Conservation (phyloP, 2,888 invertebrate species). For the Ophion obscuratus region DNA sequence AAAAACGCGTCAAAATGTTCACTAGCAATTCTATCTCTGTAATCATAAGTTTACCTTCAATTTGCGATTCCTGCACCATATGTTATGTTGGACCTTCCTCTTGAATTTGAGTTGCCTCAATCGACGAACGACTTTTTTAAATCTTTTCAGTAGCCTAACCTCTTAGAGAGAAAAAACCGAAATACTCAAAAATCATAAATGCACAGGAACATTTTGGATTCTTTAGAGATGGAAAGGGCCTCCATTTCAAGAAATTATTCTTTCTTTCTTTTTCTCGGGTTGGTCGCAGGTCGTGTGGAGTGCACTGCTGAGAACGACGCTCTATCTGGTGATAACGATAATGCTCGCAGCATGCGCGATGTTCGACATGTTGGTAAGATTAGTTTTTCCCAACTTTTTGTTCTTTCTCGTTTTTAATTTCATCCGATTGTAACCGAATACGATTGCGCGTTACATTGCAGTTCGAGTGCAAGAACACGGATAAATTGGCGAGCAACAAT, state of each 20-base stretch:
- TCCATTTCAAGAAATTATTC: slow-evolving; percentile 2
- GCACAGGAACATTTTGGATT: not conserved
- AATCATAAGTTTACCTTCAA: too few species aligned
- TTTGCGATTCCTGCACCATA: too few species aligned
- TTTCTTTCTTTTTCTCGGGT: slow-evolving; percentile 12
- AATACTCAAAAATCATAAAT: not conserved
- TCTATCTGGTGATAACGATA: slow-evolving; percentile 89
- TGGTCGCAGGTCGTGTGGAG: slow-evolving; percentile 86
- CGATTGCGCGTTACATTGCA: slow-evolving; percentile 67
- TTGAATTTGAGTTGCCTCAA: too few species aligned
- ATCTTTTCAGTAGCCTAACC: too few species aligned
- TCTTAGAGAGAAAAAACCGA: not conserved
- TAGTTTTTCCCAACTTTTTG: not conserved
- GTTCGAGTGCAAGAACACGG: slow-evolving; percentile 79
- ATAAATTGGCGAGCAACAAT: slow-evolving; percentile 72
- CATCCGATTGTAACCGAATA: not conserved
- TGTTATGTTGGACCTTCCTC: too few species aligned
- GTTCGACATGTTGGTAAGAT: slow-evolving; percentile 86
- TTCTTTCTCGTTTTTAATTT: not conserved
- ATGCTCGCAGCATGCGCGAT: slow-evolving; percentile 88
- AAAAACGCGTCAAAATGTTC: too few species aligned
- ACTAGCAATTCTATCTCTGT: too few species aligned
- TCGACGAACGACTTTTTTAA: too few species aligned
- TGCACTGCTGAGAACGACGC: slow-evolving; percentile 86
- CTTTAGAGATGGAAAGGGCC: not conserved